phyloP scores from a whole-genome alignment of 2,113 vertebrate genomes.

The Polyodon spathula region DNA sequence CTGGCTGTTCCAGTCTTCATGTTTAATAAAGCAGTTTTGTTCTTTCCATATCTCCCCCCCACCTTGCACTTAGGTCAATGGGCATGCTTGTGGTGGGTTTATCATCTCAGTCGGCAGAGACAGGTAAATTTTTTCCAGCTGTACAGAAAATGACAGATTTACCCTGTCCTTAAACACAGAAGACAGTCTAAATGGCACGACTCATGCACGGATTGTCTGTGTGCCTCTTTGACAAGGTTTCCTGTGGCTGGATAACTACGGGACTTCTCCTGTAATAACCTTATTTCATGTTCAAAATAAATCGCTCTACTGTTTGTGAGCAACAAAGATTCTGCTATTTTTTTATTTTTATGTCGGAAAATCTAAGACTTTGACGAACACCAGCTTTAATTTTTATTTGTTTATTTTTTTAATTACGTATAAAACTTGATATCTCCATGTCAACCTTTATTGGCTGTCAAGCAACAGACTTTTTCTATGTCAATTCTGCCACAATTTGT shows the following conservation, averaged over 20 bases:
- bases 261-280: constrained; percentile 21
- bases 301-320: no score
- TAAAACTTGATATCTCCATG: no score
- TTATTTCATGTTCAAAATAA: no score
- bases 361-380: no score
- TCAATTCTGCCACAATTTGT: no score
- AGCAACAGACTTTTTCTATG: no score
- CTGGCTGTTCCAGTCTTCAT: constrained; percentile 25
- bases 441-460: no score
- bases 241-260: constrained; percentile 32
- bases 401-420: no score
- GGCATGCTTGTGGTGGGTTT: constrained; percentile 37
- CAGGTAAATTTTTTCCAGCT: constrained; percentile 62
- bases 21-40: constrained; percentile 35
- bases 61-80: constrained; percentile 37
- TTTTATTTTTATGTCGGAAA: no score
- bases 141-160: constrained; percentile 61
- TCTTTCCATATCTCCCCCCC: constrained; percentile 37
- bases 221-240: constrained; percentile 47
- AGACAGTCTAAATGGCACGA: constrained; percentile 46
- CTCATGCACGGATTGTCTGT: constrained; percentile 49
- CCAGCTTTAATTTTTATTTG: no score
- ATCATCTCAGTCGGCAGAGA: constrained; percentile 42
- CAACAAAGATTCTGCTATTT: no score
- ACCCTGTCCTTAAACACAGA: constrained; percentile 53